These are phyloP conservation scores for Poecilia velifera DNA, from an alignment of 2,797 vertebrate species.

Conservation along the genomic window DNA sequence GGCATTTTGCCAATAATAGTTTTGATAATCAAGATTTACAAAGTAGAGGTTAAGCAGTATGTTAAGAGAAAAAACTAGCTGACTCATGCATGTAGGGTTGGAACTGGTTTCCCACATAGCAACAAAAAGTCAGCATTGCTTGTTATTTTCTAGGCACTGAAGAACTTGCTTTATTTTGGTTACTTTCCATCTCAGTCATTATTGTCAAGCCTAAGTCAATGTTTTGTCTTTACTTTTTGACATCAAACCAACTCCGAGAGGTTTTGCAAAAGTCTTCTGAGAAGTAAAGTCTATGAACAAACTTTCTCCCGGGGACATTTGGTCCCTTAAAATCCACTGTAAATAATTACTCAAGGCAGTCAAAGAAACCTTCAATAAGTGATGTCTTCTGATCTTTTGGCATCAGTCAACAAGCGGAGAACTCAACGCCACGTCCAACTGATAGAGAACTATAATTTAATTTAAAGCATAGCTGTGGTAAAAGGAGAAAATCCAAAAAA, in stretches of 20 bases:
- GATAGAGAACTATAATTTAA: background rate
- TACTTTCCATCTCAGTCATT: background rate
- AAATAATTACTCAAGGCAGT: conserved; percentile 1
- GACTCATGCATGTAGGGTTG: background rate
- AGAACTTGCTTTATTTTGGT: background rate
- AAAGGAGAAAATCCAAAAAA: background rate
- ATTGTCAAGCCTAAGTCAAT: background rate
- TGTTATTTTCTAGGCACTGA: background rate
- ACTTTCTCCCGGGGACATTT: background rate
- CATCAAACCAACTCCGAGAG: background rate
- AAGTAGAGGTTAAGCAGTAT: background rate
- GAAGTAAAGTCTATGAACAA: background rate
- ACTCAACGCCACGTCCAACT: background rate
- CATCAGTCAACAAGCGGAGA: background rate
- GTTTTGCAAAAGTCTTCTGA: background rate
- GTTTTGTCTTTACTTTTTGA: background rate
- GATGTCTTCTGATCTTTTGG: conserved; percentile 6
- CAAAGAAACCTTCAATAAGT: background rate
- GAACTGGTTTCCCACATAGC: background rate
- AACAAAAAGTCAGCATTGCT: background rate
- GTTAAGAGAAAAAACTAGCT: background rate
- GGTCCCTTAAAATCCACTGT: background rate
- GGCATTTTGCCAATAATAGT: background rate
- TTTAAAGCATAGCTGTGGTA: background rate
- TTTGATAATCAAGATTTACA: background rate